These are phyloP conservation scores for Antheraea assamensis DNA, from an alignment of 2,888 invertebrate species.

Conservation along the genomic window DNA sequence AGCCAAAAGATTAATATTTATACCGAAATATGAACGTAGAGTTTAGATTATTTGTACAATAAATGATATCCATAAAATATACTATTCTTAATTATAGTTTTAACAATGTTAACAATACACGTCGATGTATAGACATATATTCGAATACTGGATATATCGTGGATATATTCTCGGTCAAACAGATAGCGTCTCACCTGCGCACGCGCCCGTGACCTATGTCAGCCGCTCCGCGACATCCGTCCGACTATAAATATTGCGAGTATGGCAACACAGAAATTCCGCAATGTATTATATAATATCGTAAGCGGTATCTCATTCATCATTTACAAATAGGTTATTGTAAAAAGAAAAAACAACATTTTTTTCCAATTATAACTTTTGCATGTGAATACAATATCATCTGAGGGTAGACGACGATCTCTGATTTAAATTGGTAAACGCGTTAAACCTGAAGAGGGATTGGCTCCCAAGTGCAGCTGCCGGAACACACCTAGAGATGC, in stretches of 20 bases:
- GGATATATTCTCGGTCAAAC: slow-evolving; percentile 34
- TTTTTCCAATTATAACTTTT: too few relatives aligned
- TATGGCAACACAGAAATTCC: slow-evolving; percentile 33
- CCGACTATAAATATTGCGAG: slow-evolving; percentile 35
- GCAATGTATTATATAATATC: slow-evolving; percentile 28
- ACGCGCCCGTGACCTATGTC: slow-evolving; percentile 44
- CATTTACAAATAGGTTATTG: background rate
- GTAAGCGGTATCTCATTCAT: background rate
- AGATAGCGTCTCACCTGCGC: slow-evolving; percentile 41
- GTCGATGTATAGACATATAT: background rate
- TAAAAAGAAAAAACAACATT: background rate
- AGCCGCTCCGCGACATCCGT: slow-evolving; percentile 22
- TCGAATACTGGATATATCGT: background rate
- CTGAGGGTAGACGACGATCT: too few relatives aligned
- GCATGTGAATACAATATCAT: too few relatives aligned
- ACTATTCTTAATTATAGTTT: background rate
- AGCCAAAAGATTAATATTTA: background rate
- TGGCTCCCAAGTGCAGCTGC: too few relatives aligned
- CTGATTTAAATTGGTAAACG: too few relatives aligned
- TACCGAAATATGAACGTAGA: too few relatives aligned
- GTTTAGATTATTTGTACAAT: too few relatives aligned
- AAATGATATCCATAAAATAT: too few relatives aligned
- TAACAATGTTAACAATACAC: background rate
- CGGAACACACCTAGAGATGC: too few relatives aligned
- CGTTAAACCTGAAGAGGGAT: too few relatives aligned